Percentiles rank a stretch among this genome's conserved stretches.
These are phyloP conservation scores for Uropsilus gracilis DNA, from an alignment of 2,113 vertebrate genomes.

Conservation along the genomic window DNA sequence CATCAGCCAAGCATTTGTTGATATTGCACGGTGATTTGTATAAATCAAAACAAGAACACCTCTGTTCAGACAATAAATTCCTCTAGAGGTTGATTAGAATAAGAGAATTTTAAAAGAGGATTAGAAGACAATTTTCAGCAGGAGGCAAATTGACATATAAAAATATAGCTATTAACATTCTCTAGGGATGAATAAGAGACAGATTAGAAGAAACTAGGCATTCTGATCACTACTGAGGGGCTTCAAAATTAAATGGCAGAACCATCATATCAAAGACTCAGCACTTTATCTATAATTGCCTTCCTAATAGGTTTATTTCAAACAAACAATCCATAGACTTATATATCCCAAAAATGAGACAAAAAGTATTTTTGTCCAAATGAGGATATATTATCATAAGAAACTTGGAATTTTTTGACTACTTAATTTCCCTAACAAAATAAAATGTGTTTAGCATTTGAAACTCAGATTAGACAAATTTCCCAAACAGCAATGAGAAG, in stretches of 20 bases:
- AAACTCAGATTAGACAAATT: not conserved
- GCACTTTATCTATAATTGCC: slow-evolving; percentile 18
- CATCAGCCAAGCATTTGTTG: slow-evolving; percentile 63
- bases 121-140: slow-evolving; percentile 63
- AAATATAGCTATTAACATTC: slow-evolving; percentile 66
- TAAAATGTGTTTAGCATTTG: not conserved
- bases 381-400: not conserved
- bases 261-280: not conserved
- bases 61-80: slow-evolving; percentile 71
- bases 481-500: not conserved
- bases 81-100: slow-evolving; percentile 79
- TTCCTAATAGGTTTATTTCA: slow-evolving; percentile 38
- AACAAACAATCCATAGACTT: not conserved
- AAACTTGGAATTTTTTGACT: not conserved
- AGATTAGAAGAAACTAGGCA: not conserved
- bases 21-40: slow-evolving; percentile 41
- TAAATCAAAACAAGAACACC: slow-evolving; percentile 80
- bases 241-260: slow-evolving; percentile 53
- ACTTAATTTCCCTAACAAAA: slow-evolving; percentile 13
- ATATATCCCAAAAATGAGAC: not conserved
- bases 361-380: not conserved
- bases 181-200: slow-evolving; percentile 37
- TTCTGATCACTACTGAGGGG: slow-evolving; percentile 46
- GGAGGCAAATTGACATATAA: slow-evolving; percentile 61
- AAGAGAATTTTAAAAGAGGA: slow-evolving; percentile 65